Evolutionary conservation across 1,140 invertebrate species (phyloP), one percentile per base, ranked within the genome.

Genomic region (Theocolax elegans): DNA sequence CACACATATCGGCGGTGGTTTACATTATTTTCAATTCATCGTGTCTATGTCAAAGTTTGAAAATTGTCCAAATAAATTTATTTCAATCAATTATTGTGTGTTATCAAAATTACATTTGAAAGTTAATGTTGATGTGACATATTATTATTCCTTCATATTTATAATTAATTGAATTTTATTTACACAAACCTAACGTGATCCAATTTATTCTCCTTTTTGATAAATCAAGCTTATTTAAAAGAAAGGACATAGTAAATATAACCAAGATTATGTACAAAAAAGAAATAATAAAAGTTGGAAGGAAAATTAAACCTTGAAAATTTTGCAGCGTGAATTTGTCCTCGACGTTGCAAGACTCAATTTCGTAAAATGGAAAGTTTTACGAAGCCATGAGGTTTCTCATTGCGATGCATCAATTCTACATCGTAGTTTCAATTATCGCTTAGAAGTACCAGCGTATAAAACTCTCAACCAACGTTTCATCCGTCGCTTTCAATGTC

Each of bases 321-420:
- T 48, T 6, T 25, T 23, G 19, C 17, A 65, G 60, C 42, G 51
- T 59, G 42, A 68, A 59, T 59, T 42, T 27, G 27, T 67, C 40
- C 19, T 54, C 40, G 59, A 48, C 58, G 67, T 10, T 19, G 59
- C 51, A 64, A 70, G 51, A 70, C 62, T 70, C 49, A 70, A 70
- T 70, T 70, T 64, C 49, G 31, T 38, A 48, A 56, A 64, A 64
- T 17, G 60, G 60, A 70, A 70, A 64, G 51, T 64, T 70, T 70
- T 44, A 19, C 29, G 29, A 53, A 48, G 42, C 35, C 31, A 6
- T 27, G n/a, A 29, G 49, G 49, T 56, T 69, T 69, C 68, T 74
- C 59, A 63, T 68, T 62, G 54, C 51, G 25, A 62, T 27, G 31
- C 63, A 53, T 68, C 59, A 64, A 68, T 67, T 42, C 60, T 54